These are phyloP conservation scores for Barbus barbus DNA, from an alignment of 2,113 vertebrate species.

Conservation along the genomic window DNA sequence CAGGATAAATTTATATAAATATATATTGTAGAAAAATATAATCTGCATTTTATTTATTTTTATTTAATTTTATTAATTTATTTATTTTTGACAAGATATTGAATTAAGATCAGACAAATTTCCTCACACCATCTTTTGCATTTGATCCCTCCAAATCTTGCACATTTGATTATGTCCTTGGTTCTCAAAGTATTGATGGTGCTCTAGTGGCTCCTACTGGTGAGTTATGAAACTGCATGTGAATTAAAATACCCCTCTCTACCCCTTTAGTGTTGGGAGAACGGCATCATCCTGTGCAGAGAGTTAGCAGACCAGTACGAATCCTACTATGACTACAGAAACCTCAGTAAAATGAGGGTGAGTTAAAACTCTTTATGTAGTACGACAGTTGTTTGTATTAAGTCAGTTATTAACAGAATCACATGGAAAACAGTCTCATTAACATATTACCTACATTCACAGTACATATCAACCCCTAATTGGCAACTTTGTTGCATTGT, in stretches of 20 bases:
- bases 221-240: slow-evolving; percentile 2
- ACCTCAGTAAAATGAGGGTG: slow-evolving; percentile 99
- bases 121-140: background rate
- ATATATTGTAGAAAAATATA: too few relatives aligned
- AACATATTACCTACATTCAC: background rate
- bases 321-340: slow-evolving; percentile 97
- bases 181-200: slow-evolving; percentile 33
- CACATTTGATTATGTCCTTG: background rate
- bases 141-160: background rate
- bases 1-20: too few relatives aligned
- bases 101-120: too few relatives aligned
- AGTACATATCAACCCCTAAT: background rate
- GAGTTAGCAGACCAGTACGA: slow-evolving; percentile 98
- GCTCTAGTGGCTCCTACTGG: slow-evolving; percentile 68
- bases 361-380: slow-evolving; percentile 49
- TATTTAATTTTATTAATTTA: too few relatives aligned
- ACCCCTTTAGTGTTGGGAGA: slow-evolving; percentile 91
- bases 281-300: slow-evolving; percentile 94
- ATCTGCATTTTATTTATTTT: too few relatives aligned
- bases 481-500: too few relatives aligned
- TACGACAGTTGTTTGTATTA: background rate
- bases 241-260: slow-evolving; percentile 26
- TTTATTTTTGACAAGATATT: too few relatives aligned
- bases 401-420: background rate
- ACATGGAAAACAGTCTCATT: too few relatives aligned